A percentile compares a stretch with the other conserved stretches of the same genome.
Evolutionary conservation across 2,797 vertebrate genomes (phyloP).

Genomic region (Tamandua tetradactyla): DNA sequence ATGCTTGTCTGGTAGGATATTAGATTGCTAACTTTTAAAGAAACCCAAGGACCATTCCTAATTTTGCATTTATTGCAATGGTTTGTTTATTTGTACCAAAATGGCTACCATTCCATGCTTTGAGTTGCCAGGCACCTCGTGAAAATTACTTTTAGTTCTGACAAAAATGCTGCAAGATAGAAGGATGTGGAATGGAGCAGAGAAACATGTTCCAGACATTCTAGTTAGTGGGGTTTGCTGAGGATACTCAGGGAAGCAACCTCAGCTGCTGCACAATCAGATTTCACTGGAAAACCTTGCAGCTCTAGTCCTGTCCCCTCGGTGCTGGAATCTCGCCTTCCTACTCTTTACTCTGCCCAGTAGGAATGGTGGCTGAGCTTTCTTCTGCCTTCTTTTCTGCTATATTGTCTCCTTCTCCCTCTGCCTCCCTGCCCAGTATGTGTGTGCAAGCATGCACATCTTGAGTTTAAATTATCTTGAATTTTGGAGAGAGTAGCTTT

Average conservation of each 20-base stretch:
- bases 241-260: neutral
- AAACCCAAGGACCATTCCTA: neutral
- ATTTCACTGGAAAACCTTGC: neutral
- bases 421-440: neutral
- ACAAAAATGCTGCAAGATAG: neutral
- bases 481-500: neutral
- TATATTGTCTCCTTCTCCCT: neutral
- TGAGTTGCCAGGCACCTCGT: neutral
- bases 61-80: neutral
- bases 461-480: constrained; percentile 5
- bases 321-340: accelerated
- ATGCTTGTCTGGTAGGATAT: neutral
- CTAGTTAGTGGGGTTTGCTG: neutral
- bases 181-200: neutral
- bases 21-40: neutral
- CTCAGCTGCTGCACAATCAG: neutral
- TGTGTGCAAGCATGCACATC: accelerated
- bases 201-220: neutral
- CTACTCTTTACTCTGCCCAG: neutral
- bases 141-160: neutral
- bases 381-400: neutral
- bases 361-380: neutral
- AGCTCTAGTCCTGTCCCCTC: accelerated
- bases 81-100: constrained; percentile 1
- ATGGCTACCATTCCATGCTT: neutral